Conservation (phyloP, 2,888 invertebrate species). For the Myathropa florea region DNA sequence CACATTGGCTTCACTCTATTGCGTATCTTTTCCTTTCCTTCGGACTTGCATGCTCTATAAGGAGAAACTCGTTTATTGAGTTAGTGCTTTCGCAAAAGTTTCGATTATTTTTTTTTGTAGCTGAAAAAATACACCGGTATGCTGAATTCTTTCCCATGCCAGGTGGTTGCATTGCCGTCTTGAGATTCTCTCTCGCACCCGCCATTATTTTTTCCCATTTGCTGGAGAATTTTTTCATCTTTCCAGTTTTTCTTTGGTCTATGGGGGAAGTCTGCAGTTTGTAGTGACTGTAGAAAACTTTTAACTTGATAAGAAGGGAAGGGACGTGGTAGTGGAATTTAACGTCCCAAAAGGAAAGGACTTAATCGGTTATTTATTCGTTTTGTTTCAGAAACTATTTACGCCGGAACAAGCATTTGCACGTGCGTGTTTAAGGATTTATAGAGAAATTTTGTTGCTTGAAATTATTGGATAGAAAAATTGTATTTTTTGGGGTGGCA, state of each 20-base stretch:
- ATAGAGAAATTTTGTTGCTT: not conserved
- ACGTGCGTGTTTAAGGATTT: constrained; percentile 19
- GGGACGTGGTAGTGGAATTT: not conserved
- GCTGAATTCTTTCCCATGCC: constrained; percentile 23
- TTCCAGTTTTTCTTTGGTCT: not conserved
- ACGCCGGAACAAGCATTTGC: constrained; percentile 21
- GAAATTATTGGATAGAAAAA: not conserved
- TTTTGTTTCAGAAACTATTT: constrained; percentile 51
- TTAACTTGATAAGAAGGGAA: not conserved
- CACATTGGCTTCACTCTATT: constrained; percentile 1
- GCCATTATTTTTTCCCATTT: not conserved
- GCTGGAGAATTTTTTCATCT: not conserved
- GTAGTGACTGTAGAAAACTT: constrained; percentile 4
- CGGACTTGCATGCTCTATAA: not conserved
- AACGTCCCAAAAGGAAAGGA: constrained; percentile 7
- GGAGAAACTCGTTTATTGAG: constrained; percentile 31
- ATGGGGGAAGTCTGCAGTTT: constrained; percentile 18
- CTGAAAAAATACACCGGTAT: constrained; percentile 4
- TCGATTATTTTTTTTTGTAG: not conserved
- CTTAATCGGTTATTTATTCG: constrained; percentile 57
- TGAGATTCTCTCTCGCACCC: not conserved
- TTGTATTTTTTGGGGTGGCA: not conserved
- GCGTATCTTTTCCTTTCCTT: not conserved
- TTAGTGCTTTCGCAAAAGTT: constrained; percentile 28
- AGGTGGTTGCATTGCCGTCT: constrained; percentile 21